These are phyloP conservation scores for Ophion obscuratus DNA, from an alignment of 2,888 invertebrate species.

Conservation along the genomic window DNA sequence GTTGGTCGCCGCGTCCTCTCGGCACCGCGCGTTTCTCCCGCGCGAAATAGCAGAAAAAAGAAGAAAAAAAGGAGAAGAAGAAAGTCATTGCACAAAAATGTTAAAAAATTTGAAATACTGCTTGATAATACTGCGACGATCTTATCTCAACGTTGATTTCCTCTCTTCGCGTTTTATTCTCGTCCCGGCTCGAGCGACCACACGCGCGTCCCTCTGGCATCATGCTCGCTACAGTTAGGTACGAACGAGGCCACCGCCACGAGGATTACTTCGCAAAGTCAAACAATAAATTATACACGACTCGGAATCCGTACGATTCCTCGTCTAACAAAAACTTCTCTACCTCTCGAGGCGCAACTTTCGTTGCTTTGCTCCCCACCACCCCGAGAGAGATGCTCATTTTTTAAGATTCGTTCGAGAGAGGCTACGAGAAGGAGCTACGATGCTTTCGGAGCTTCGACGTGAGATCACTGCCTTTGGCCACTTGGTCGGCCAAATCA, in stretches of 20 bases:
- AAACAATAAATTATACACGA: constrained; percentile 77
- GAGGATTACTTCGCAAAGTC: constrained; percentile 64
- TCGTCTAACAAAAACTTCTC: constrained; percentile 71
- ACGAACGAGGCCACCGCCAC: constrained; percentile 40
- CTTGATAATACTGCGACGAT: constrained; percentile 67
- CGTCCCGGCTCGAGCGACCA: constrained; percentile 35
- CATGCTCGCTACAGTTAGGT: constrained; percentile 31
- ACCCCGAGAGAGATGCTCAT: background rate
- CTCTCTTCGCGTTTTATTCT: constrained; percentile 49
- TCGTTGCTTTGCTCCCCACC: background rate
- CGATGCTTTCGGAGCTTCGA: constrained; percentile 75
- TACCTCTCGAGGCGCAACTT: background rate
- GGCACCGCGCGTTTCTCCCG: background rate
- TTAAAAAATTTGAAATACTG: constrained; percentile 63
- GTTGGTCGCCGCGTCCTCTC: constrained; percentile 5
- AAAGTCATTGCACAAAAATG: constrained; percentile 53
- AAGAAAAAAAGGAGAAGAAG: background rate
- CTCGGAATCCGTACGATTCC: constrained; percentile 69
- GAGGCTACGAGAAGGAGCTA: constrained; percentile 74
- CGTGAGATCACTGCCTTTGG: constrained; percentile 71
- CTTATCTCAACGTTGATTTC: constrained; percentile 64
- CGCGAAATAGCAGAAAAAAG: constrained; percentile 25
- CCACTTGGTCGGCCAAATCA: constrained; percentile 78
- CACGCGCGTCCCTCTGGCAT: constrained; percentile 13
- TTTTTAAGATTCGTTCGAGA: constrained; percentile 59